Evolutionary conservation across 2,888 invertebrate species (phyloP).

Genomic region (Lutraria lutraria): DNA sequence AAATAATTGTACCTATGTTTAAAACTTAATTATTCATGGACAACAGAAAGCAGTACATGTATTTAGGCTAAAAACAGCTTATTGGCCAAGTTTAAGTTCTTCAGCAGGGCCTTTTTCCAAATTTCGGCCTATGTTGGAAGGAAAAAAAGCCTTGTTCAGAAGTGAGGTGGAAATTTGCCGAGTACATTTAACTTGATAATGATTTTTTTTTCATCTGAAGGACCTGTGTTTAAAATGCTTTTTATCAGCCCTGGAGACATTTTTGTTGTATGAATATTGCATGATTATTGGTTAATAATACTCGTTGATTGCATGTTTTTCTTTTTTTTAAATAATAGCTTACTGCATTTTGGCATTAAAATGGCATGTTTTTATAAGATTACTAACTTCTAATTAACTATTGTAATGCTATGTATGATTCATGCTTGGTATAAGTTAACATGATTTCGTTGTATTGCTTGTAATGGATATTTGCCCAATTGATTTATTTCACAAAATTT

Average conservation of each 20-base stretch:
- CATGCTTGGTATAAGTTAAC: neutral
- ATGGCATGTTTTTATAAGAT: neutral
- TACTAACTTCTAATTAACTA: neutral
- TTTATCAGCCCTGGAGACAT: neutral
- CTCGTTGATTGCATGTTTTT: conserved; percentile 9
- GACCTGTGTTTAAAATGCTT: neutral
- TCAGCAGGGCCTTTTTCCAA: too few relatives aligned
- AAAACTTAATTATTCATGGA: too few relatives aligned
- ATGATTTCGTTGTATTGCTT: neutral
- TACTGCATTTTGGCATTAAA: neutral
- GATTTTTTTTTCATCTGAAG: neutral
- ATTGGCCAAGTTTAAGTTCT: too few relatives aligned
- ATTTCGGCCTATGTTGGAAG: too few relatives aligned
- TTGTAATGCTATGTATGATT: neutral
- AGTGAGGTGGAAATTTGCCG: too few relatives aligned
- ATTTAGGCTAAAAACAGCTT: too few relatives aligned
- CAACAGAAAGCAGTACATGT: too few relatives aligned
- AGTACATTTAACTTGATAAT: too few relatives aligned
- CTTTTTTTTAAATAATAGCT: neutral
- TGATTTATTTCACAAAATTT: neutral
- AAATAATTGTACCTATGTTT: too few relatives aligned
- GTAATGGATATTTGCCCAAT: neutral
- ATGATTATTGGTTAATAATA: neutral
- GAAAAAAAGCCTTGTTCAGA: too few relatives aligned
- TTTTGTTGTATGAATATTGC: neutral